Evolutionary conservation across 1,140 invertebrate species (phyloP), one percentile per base, ranked within the genome.

Genomic region (Pseudomyrmex pallidus): DNA sequence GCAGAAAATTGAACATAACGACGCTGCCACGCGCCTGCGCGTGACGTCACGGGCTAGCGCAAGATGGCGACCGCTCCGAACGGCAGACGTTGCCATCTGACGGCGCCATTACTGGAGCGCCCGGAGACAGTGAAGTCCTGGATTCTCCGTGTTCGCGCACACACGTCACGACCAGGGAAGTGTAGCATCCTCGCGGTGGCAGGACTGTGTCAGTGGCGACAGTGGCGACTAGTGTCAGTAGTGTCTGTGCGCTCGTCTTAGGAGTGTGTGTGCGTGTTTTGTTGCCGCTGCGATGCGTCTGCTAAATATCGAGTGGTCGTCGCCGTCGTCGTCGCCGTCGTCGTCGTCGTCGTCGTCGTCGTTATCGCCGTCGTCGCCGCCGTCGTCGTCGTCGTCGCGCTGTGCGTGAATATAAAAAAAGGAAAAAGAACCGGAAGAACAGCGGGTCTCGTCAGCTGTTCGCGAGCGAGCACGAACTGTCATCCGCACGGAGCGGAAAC

Each of bases 241-340:
- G 68, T 87, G 76, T 57, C 13, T 76, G 82, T 84, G 72, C 68
- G 57, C 20, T 2, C 66, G 46, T n/a, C 44, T 35, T 10, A 5
- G 4, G 44, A 17, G 64, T 46, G 20, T 54, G 44, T 67, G 20
- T 15, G 76, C 50, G 84, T 83, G 76, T 86, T 80, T 88, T 84
- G 86, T 88, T 87, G 83, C 85, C 85, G 85, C 54, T 90, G 84
- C 88, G 85, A 91, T 91, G 90, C 89, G 82, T 90, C 78, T 84
- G 78, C 66, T 84, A 88, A 90, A 89, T 88, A 78, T 85, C 59
- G 59, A 80, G 72, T 85, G 76, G 77, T 74, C 61, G 67, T 85
- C 62, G 52, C 66, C 63, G 74, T 67, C 35, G 9, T 22, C 15
- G 17, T 7, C 64, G 63, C n/a, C 63, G 44, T 13, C 63, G 63